Evolutionary conservation across 2,888 invertebrate genomes (phyloP).

Genomic region (Cryptus armator): DNA sequence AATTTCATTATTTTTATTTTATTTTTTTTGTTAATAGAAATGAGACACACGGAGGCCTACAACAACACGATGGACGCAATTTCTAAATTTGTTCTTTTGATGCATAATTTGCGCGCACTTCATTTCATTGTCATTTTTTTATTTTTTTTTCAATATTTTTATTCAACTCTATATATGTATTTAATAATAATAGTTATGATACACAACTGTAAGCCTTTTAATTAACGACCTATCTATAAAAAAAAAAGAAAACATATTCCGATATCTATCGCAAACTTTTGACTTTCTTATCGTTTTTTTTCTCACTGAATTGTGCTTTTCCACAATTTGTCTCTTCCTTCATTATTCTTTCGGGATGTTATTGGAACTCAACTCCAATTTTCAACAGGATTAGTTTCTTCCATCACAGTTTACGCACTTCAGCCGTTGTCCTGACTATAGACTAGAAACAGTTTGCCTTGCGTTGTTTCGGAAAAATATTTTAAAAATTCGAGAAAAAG

Average conservation of each 20-base stretch:
- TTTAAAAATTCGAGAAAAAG: not conserved
- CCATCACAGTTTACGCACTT: conserved; percentile 67
- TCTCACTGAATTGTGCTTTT: conserved; percentile 8
- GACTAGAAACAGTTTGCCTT: conserved; percentile 56
- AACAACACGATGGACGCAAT: conserved; percentile 77
- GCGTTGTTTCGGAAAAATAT: not conserved
- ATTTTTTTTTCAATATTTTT: conserved; percentile 40
- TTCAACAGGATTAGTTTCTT: conserved; percentile 33
- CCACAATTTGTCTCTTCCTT: conserved; percentile 26
- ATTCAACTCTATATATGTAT: conserved; percentile 49
- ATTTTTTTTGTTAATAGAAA: conserved; percentile 35
- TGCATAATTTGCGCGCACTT: conserved; percentile 36
- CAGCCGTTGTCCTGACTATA: conserved; percentile 57
- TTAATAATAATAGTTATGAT: conserved; percentile 55
- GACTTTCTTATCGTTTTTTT: conserved; percentile 12
- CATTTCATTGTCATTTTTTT: conserved; percentile 26
- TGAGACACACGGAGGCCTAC: conserved; percentile 68
- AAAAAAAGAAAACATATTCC: conserved; percentile 46
- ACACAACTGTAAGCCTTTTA: conserved; percentile 55
- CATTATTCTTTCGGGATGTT: not conserved
- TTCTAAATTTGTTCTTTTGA: conserved; percentile 49
- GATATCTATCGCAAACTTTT: conserved; percentile 15
- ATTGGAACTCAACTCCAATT: conserved; percentile 4
- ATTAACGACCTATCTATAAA: conserved; percentile 52
- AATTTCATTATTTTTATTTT: conserved; percentile 36